These are phyloP conservation scores for Salvelinus fontinalis DNA, from an alignment of 2,113 vertebrate species.

Conservation along the genomic window DNA sequence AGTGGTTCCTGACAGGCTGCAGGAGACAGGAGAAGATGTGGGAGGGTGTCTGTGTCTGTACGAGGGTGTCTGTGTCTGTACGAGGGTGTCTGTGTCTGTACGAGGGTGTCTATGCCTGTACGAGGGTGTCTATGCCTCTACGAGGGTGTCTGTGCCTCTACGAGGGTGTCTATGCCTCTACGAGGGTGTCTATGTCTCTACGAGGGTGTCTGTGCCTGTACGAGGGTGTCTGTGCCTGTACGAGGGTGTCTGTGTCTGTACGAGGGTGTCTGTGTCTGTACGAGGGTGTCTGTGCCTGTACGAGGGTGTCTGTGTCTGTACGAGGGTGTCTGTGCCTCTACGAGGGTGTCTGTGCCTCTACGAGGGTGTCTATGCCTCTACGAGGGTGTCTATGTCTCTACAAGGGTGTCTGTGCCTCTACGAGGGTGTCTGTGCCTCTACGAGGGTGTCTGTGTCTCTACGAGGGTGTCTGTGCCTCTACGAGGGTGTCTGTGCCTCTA, in stretches of 20 bases:
- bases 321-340: not conserved
- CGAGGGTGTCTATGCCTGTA: not conserved
- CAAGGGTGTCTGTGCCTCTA: no score
- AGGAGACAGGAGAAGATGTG: not conserved
- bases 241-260: not conserved
- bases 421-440: not conserved
- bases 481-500: not conserved
- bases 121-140: not conserved
- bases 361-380: not conserved
- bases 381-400: not conserved
- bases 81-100: not conserved
- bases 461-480: not conserved
- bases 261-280: not conserved
- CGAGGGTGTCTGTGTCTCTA: not conserved
- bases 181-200: not conserved
- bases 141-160: not conserved
- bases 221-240: not conserved
- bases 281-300: not conserved
- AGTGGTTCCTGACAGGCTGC: slow-evolving; percentile 88
- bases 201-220: not conserved
- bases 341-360: not conserved
- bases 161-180: not conserved
- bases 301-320: not conserved
- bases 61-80: not conserved
- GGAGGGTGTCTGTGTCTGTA: not conserved